phyloP scores from a whole-genome alignment of 2,888 invertebrate genomes.

The Polyommatus icarus region DNA sequence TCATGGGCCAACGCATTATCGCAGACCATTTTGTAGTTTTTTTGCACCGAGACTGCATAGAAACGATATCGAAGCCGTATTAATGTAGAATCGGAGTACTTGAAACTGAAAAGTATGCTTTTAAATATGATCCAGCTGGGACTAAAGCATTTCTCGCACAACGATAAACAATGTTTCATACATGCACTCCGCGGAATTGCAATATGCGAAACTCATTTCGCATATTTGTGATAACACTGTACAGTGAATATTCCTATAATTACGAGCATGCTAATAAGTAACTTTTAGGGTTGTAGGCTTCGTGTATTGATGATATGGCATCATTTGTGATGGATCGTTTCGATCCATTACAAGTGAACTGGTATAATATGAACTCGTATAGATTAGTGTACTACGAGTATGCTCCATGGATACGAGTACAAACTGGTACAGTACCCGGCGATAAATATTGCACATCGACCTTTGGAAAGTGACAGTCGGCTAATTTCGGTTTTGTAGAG shows the following conservation, averaged over 20 bases:
- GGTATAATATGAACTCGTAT: too few relatives aligned
- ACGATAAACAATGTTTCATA: conserved; percentile 21
- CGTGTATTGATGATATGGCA: neutral
- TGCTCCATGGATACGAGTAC: too few relatives aligned
- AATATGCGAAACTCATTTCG: conserved; percentile 25
- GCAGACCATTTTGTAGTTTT: too few relatives aligned
- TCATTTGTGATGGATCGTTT: neutral
- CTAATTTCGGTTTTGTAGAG: too few relatives aligned
- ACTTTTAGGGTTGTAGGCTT: conserved; percentile 12
- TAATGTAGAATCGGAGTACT: neutral
- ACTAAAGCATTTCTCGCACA: conserved; percentile 24
- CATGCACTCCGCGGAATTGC: conserved; percentile 24
- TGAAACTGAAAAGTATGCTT: conserved; percentile 8
- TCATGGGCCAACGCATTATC: too few relatives aligned
- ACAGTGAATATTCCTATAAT: conserved; percentile 24
- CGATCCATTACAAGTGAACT: too few relatives aligned
- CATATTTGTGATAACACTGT: conserved; percentile 24
- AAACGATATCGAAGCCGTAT: too few relatives aligned
- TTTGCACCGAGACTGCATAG: too few relatives aligned
- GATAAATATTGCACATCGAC: too few relatives aligned
- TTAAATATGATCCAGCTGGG: conserved; percentile 7
- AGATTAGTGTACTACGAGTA: too few relatives aligned
- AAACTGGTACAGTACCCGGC: too few relatives aligned
- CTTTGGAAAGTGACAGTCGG: too few relatives aligned
- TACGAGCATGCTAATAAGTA: conserved; percentile 17